These are phyloP conservation scores for Chrysaora quinquecirrha DNA, from an alignment of 30 jellyfish, hydroid and myxozoan species.

Conservation along the genomic window DNA sequence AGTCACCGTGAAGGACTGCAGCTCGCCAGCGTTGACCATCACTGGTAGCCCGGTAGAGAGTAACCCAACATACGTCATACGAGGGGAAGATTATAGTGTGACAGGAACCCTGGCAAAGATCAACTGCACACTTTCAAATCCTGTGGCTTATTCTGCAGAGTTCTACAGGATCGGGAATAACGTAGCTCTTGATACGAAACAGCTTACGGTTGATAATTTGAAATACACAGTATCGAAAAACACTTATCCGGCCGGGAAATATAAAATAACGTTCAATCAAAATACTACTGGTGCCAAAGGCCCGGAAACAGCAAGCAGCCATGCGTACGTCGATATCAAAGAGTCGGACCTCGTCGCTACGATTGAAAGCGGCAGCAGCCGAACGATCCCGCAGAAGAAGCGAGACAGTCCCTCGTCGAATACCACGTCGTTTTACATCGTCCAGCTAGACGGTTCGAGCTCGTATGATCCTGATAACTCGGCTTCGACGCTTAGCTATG, in stretches of 20 bases:
- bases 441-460: constrained; percentile 60
- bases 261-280: constrained; percentile 41
- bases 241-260: constrained; percentile 36
- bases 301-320: neutral
- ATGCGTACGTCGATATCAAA: constrained; percentile 56
- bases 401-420: constrained; percentile 4
- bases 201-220: neutral
- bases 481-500: constrained; percentile 12
- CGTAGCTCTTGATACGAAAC: neutral
- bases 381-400: constrained; percentile 63
- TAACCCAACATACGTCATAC: constrained; percentile 43
- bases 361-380: constrained; percentile 64
- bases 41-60: constrained; percentile 55
- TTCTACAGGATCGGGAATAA: constrained; percentile 5
- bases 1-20: constrained; percentile 36
- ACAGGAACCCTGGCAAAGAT: constrained; percentile 16
- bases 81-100: constrained; percentile 59
- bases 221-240: constrained; percentile 4
- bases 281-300: neutral
- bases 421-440: constrained; percentile 14
- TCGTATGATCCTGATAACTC: constrained; percentile 79
- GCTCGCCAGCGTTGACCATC: constrained; percentile 35
- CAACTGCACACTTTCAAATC: constrained; percentile 18
- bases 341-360: constrained; percentile 65
- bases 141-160: constrained; percentile 4